Percentiles rank a stretch among this genome's conserved stretches.
Evolutionary conservation across 2,797 vertebrate genomes (phyloP).

Genomic region (Miichthys miiuy): DNA sequence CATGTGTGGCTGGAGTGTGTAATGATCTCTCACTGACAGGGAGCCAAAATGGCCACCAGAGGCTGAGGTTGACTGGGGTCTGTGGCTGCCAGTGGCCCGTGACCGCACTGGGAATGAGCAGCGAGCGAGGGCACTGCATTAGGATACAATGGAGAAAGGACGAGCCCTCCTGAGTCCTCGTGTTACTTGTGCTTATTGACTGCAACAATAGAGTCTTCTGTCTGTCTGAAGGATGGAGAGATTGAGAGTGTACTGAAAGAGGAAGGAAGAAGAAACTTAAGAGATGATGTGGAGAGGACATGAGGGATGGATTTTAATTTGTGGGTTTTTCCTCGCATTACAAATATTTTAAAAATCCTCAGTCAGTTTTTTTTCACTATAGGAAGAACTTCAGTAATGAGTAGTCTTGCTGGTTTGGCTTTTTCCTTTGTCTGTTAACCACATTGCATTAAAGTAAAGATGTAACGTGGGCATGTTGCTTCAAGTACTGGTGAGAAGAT

Average conservation of each 20-base stretch:
- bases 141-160: constrained; percentile 71
- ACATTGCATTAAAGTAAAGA: not conserved
- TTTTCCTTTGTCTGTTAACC: not conserved
- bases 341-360: not conserved
- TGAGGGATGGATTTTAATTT: not conserved
- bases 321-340: constrained; percentile 16
- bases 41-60: constrained; percentile 71
- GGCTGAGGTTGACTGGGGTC: constrained; percentile 73
- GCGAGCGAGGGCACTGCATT: constrained; percentile 55
- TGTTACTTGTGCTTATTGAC: constrained; percentile 70
- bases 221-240: constrained; percentile 53
- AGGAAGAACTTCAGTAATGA: not conserved
- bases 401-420: not conserved
- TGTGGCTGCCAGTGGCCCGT: constrained; percentile 69
- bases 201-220: constrained; percentile 81
- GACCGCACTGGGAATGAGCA: constrained; percentile 67
- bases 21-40: constrained; percentile 59
- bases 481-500: not conserved
- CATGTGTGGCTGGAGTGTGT: constrained; percentile 33
- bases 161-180: constrained; percentile 66
- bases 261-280: constrained; percentile 20
- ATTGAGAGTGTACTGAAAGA: constrained; percentile 22
- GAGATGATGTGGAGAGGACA: constrained; percentile 2
- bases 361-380: not conserved
- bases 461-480: not conserved